Base-by-base conservation (phyloP, 2,797 vertebrate genomes). In the Chrysocyon brachyurus region DNA sequence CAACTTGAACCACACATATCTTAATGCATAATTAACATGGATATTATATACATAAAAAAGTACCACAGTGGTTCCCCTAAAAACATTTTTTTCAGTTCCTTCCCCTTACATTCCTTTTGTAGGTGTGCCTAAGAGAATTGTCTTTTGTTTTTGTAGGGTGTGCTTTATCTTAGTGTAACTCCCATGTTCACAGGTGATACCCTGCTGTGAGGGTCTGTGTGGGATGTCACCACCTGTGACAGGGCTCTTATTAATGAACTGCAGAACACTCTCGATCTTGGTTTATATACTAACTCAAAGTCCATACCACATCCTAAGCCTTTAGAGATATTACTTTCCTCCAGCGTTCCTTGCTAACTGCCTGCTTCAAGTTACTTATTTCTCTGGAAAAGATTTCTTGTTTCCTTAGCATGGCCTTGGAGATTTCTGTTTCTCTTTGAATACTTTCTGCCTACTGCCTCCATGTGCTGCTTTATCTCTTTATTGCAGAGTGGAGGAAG, bases 361-460 rank as follows among this genome's bases (percentile, higher is more conserved):
- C 49, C 64, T 93, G 70, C 70, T 82, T 96, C 68, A 5, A 72
- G 54, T 92, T 94, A 79, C 90, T 91, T 73, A 84, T 36, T 97
- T 97, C 77, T 96, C 64, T 72, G 66, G 91, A 64, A 94, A 96
- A 87, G 85, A 86, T 77, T 90, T 87, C 89, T 28, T 66, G 78
- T 87, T 95, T 81, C 91, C 28, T 94, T 40, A 57, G 93, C 70
- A 57, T 68, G 56, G 83, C n/a, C 78, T 88, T 87, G 21, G 17
- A 86, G 56, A 57, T 78, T 95, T 94, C 91, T 87, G 26, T 93
- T 40, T 94, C 31, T 90, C 91, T 96, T 92, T 86, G 77, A 97
- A 96, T 40, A 36, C 68, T 73, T 97, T 90, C 89, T 88, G 52
- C 72, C 64, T 66, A 52, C 66, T 88, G 84, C 40, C 52, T 91